These are phyloP conservation scores for Cirrhinus mrigala DNA, from an alignment of 2,797 vertebrate species.

Conservation along the genomic window DNA sequence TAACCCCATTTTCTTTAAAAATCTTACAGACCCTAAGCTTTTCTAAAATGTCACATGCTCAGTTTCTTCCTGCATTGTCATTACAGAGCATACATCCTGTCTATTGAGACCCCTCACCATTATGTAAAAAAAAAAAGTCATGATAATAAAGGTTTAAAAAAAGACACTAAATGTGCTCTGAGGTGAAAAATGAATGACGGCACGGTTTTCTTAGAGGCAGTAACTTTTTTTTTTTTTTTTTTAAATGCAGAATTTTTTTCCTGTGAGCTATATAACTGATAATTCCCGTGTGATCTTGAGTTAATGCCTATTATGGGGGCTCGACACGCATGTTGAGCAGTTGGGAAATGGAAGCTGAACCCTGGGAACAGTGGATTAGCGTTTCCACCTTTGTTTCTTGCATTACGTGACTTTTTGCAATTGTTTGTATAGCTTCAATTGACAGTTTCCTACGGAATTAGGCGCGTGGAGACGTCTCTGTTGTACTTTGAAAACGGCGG, in stretches of 20 bases:
- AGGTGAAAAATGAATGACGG: slow-evolving; percentile 62
- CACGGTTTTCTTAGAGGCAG: slow-evolving; percentile 60
- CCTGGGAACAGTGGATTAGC: slow-evolving; percentile 34
- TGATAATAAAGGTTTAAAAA: background rate
- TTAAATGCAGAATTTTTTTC: slow-evolving; percentile 66
- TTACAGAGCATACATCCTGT: slow-evolving; percentile 3
- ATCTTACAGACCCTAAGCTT: background rate
- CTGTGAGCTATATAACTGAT: slow-evolving; percentile 63
- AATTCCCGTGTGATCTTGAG: slow-evolving; percentile 68
- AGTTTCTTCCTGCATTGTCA: slow-evolving; percentile 1
- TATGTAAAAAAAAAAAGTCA: slow-evolving; percentile 1
- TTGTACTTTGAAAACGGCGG: background rate
- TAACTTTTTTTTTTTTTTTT: slow-evolving; percentile 54
- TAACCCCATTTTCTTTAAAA: background rate
- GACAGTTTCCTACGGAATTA: slow-evolving; percentile 22
- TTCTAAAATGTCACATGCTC: background rate
- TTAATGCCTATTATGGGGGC: slow-evolving; percentile 59
- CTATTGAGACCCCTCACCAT: background rate
- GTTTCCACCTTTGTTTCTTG: slow-evolving; percentile 27
- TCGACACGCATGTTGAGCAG: slow-evolving; percentile 62
- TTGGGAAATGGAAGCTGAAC: slow-evolving; percentile 44
- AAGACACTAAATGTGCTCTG: background rate
- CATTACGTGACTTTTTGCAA: background rate
- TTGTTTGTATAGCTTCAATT: slow-evolving; percentile 49
- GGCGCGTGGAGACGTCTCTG: background rate